Percentiles rank a stretch among this genome's conserved stretches.
Evolutionary conservation across 2,888 invertebrate genomes (phyloP).

Genomic region (Molorchus minor): DNA sequence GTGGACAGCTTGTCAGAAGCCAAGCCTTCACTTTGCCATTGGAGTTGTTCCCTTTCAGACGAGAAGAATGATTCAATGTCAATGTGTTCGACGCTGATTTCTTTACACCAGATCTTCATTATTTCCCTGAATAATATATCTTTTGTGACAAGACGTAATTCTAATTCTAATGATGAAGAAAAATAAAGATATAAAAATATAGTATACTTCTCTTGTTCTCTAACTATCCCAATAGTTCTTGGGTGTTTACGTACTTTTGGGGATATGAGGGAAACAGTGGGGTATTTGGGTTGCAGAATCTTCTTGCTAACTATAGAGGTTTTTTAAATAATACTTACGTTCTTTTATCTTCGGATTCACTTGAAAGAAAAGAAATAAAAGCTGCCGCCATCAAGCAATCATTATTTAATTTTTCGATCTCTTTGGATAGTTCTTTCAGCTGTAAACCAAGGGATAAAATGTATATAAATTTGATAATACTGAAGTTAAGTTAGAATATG

Average conservation of each 20-base stretch:
- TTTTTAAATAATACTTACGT: constrained; percentile 56
- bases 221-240: too few species aligned
- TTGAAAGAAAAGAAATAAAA: constrained; percentile 76
- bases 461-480: background rate
- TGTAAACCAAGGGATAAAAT: constrained; percentile 54
- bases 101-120: constrained; percentile 55
- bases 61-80: constrained; percentile 68
- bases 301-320: too few species aligned
- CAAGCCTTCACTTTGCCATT: constrained; percentile 88
- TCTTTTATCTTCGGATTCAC: constrained; percentile 74
- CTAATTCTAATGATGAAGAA: too few species aligned
- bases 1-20: constrained; percentile 80
- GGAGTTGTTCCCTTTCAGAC: constrained; percentile 79
- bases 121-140: constrained; percentile 48
- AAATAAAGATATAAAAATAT: too few species aligned
- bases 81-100: constrained; percentile 59
- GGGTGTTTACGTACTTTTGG: too few species aligned
- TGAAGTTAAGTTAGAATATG: constrained; percentile 1
- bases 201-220: too few species aligned
- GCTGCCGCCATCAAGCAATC: constrained; percentile 78
- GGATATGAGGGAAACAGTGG: too few species aligned
- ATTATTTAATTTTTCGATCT: constrained; percentile 71
- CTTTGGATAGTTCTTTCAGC: constrained; percentile 70
- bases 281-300: too few species aligned
- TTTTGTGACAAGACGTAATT: background rate